A percentile compares a stretch with the other conserved stretches of the same genome.
Evolutionary conservation across 2,113 vertebrate genomes (phyloP).

Genomic region (Penelope pileata): DNA sequence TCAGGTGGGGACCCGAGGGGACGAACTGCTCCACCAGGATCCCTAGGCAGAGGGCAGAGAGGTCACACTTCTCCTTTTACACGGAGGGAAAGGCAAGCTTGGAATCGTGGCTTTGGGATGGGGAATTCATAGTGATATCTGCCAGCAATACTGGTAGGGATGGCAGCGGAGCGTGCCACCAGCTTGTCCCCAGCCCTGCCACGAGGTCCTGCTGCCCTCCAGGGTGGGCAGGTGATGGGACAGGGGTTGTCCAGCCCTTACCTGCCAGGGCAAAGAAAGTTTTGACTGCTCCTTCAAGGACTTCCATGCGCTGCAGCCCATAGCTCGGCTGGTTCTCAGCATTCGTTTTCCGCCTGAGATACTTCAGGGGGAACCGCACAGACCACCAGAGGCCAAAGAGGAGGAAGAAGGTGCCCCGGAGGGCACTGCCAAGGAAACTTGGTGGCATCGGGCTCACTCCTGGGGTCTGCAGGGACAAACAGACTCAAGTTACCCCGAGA

Average conservation of each 20-base stretch:
- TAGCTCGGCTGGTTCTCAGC: neutral
- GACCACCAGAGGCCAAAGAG: slow-evolving; percentile 89
- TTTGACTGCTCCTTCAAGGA: slow-evolving; percentile 81
- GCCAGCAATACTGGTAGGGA: neutral
- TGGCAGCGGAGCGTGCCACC: rapidly evolving
- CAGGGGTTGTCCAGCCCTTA: slow-evolving; percentile 64
- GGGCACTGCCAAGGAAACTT: slow-evolving; percentile 90
- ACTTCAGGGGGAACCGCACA: slow-evolving; percentile 79
- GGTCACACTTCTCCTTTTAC: neutral
- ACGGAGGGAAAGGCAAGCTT: neutral
- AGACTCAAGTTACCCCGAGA: neutral
- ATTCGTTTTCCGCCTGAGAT: slow-evolving; percentile 70
- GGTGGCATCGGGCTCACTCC: slow-evolving; percentile 68
- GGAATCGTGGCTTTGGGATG: neutral
- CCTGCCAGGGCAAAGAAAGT: slow-evolving; percentile 85
- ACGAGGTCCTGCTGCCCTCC: too few species aligned
- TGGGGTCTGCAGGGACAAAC: slow-evolving; percentile 24
- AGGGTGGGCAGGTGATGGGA: rapidly evolving
- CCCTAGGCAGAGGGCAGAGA: slow-evolving; percentile 71
- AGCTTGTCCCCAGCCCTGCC: too few species aligned
- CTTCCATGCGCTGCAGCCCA: slow-evolving; percentile 70
- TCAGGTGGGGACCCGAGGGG: slow-evolving; percentile 85
- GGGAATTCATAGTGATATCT: rapidly evolving
- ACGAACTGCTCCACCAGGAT: slow-evolving; percentile 93
- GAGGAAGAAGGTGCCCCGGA: slow-evolving; percentile 91